Conservation (phyloP, 2,113 vertebrate species). For the Hirundichthys speculiger region DNA sequence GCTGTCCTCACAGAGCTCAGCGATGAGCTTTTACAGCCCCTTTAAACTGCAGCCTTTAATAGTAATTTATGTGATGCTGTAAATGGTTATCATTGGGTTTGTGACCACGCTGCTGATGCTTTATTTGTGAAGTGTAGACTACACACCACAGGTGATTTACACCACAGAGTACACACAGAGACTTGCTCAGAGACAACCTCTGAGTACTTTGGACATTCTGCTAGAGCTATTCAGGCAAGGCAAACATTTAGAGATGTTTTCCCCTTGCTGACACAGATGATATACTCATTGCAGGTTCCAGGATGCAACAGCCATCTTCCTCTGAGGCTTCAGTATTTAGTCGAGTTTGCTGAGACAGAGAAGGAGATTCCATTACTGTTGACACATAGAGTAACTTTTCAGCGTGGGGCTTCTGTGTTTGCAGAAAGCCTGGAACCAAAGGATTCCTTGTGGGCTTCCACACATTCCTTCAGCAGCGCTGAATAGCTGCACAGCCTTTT, state of each 20-base stretch:
- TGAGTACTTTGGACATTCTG: slow-evolving; percentile 28
- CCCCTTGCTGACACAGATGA: slow-evolving; percentile 34
- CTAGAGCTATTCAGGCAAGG: slow-evolving; percentile 34
- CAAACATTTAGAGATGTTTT: slow-evolving; percentile 55
- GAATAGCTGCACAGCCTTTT: slow-evolving; percentile 59
- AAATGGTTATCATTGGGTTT: slow-evolving; percentile 18
- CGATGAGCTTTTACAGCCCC: slow-evolving; percentile 17
- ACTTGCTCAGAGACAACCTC: slow-evolving; percentile 23
- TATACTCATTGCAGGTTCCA: slow-evolving; percentile 25
- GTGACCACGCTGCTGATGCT: slow-evolving; percentile 19
- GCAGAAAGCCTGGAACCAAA: slow-evolving; percentile 77
- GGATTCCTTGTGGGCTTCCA: slow-evolving; percentile 78
- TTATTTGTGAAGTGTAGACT: slow-evolving; percentile 36
- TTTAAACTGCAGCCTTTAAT: slow-evolving; percentile 9
- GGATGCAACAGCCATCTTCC: slow-evolving; percentile 47
- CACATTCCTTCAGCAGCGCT: slow-evolving; percentile 76
- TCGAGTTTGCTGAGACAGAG: slow-evolving; percentile 51
- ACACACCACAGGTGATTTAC: slow-evolving; percentile 61
- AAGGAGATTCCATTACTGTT: slow-evolving; percentile 73
- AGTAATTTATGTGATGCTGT: slow-evolving; percentile 4
- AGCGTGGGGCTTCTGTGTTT: slow-evolving; percentile 75
- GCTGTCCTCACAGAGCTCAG: slow-evolving; percentile 31
- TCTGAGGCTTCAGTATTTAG: slow-evolving; percentile 43
- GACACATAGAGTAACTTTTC: slow-evolving; percentile 75
- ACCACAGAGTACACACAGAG: slow-evolving; percentile 16